Base-by-base conservation (phyloP, 2,113 vertebrate species). In the Pampusana beccarii region DNA sequence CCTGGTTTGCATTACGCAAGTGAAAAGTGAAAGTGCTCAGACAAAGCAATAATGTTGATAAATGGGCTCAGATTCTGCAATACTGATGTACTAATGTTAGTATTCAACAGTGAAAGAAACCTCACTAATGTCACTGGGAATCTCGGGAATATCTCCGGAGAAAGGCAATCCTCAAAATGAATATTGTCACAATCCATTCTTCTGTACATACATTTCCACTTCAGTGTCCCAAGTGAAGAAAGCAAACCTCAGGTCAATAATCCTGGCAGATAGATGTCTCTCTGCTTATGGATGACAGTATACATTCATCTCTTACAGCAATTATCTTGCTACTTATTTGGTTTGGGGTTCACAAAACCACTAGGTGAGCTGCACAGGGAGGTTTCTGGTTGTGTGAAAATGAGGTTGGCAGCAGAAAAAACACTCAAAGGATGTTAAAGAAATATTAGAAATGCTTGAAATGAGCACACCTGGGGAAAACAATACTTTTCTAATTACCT, bases 161-260 rank as follows among this genome's bases (percentile, higher is more conserved):
- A 70, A 88, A 80, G 46, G 74, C 79, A 90, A 11, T 60, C 42
- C 67, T 92, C 90, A 64, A 48, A 54, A 77, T 64, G 38, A 74
- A 20, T 50, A 34, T 5, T 71, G 90, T 77, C 93, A 88, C 88
- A 83, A 92, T 80, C 90, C 90, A 93, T 77, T 60, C 72, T 64
- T 40, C 33, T 51, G 58, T 29, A 60, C 29, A 6, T 51, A 12
- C 6, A 11, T 93, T 95, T 88, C 57, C 62, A 34, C 34, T 83
- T 40, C 51, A 40, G 0, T 12, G 88, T 88, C 71, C 44, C 48
- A 19, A 56, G 82, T 0, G 5, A 51, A 51, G 82, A 31, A 84
- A 84, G 81, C 29, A 74, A 91, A 88, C 46, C 64, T 83, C 26
- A 31, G 80, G 88, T 94, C 80, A 80, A 78, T 40, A 81, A 71